Percentiles rank a stretch among this genome's conserved stretches.
phyloP scores from a whole-genome alignment of 2,797 vertebrate genomes.

The Spheniscus humboldti region DNA sequence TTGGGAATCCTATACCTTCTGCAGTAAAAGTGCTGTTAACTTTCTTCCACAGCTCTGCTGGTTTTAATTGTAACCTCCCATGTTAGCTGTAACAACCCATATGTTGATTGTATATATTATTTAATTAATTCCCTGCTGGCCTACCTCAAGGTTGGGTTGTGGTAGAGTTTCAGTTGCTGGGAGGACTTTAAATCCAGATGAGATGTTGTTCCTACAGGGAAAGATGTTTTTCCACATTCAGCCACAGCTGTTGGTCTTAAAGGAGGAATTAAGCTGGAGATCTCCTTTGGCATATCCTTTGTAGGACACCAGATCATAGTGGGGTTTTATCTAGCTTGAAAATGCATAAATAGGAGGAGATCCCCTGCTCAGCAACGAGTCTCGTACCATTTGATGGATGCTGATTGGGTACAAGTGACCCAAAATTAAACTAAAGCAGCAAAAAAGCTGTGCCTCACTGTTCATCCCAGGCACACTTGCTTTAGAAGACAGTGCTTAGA shows the following conservation, averaged over 20 bases:
- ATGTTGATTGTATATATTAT: neutral
- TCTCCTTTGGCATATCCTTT: neutral
- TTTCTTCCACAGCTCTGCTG: neutral
- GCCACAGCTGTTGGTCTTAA: neutral
- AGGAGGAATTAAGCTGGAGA: neutral
- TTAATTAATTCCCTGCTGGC: neutral
- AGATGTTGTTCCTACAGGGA: neutral
- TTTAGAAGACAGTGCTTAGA: neutral
- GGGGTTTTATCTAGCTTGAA: neutral
- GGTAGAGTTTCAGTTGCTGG: neutral
- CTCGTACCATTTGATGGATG: too few relatives aligned
- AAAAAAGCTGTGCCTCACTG: neutral
- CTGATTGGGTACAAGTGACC: neutral
- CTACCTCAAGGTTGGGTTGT: neutral
- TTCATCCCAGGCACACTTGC: neutral
- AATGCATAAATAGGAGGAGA: neutral
- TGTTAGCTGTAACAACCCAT: neutral
- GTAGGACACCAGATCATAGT: neutral
- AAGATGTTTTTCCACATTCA: neutral
- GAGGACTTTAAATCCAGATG: neutral
- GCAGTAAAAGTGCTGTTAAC: neutral
- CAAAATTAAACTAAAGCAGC: neutral
- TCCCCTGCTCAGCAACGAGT: neutral
- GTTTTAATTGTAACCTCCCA: conserved; percentile 2
- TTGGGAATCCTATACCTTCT: neutral